Evolutionary conservation across 1,140 invertebrate species (phyloP).

Genomic region (Drosophila pruinosa): DNA sequence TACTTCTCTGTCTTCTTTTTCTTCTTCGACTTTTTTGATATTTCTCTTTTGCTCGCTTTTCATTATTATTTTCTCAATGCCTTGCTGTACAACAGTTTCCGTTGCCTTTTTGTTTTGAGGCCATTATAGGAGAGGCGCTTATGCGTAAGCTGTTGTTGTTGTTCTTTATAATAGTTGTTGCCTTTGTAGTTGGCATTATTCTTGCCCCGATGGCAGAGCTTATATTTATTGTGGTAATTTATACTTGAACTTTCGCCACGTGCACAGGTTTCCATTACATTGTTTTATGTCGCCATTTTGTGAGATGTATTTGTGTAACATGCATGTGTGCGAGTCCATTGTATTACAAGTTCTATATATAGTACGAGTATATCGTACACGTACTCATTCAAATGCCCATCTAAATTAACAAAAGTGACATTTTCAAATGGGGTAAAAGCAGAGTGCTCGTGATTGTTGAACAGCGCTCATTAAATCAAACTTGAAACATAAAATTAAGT

Average conservation of each 20-base stretch:
- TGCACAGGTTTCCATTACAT: slow-evolving; percentile 25
- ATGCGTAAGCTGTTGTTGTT: slow-evolving; percentile 53
- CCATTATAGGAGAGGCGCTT: slow-evolving; percentile 33
- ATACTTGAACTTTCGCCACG: slow-evolving; percentile 59
- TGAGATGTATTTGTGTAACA: slow-evolving; percentile 29
- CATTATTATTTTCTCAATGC: slow-evolving; percentile 44
- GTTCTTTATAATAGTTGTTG: slow-evolving; percentile 12
- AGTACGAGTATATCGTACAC: no score
- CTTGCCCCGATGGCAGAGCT: slow-evolving; percentile 48
- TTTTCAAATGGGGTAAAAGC: slow-evolving; percentile 8
- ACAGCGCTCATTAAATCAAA: slow-evolving; percentile 28
- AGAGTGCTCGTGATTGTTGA: not conserved
- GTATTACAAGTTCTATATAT: slow-evolving; percentile 33
- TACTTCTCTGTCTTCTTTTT: slow-evolving; percentile 25
- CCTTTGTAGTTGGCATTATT: slow-evolving; percentile 43
- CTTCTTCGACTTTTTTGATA: slow-evolving; percentile 8
- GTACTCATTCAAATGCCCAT: slow-evolving; percentile 42
- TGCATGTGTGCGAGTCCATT: slow-evolving; percentile 34
- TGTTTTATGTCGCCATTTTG: slow-evolving; percentile 35
- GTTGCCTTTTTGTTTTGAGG: slow-evolving; percentile 47
- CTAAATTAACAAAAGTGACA: slow-evolving; percentile 52
- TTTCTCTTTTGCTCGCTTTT: slow-evolving; percentile 35
- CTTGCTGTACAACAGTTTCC: slow-evolving; percentile 42
- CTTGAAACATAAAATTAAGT: slow-evolving; percentile 1
- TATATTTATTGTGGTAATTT: slow-evolving; percentile 77